A percentile compares a stretch with the other conserved stretches of the same genome.
Evolutionary conservation across 2,888 invertebrate genomes (phyloP).

Genomic region (Clitarchus hookeri): DNA sequence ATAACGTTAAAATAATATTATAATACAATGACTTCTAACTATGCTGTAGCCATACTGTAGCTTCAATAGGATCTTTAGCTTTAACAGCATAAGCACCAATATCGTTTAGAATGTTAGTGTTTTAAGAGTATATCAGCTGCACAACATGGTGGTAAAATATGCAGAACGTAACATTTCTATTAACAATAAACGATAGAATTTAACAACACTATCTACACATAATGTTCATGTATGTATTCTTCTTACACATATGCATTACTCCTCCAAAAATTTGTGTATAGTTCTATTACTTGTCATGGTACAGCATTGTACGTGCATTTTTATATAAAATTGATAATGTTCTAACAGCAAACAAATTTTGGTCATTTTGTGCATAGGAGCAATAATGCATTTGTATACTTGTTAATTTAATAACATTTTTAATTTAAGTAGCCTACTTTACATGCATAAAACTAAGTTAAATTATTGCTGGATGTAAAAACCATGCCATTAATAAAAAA

Average conservation of each 20-base stretch:
- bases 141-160: not conserved
- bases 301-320: not conserved
- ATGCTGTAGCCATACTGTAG: not conserved
- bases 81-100: slow-evolving; percentile 2
- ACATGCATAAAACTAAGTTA: not conserved
- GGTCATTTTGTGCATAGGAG: not conserved
- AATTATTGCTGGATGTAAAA: not conserved
- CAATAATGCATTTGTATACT: not conserved
- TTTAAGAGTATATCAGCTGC: not conserved
- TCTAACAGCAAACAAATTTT: not conserved
- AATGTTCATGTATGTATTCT: not conserved
- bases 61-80: not conserved
- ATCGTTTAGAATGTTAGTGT: not conserved
- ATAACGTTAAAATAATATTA: not conserved
- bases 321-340: not conserved
- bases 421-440: not conserved
- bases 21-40: not conserved
- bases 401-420: not conserved
- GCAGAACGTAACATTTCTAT: not conserved
- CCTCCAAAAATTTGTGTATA: not conserved
- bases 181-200: not conserved
- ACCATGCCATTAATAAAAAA: not conserved
- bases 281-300: not conserved
- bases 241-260: not conserved
- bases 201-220: not conserved